Evolutionary conservation across 2,113 vertebrate species (phyloP).

Genomic region (Pygoscelis adeliae): DNA sequence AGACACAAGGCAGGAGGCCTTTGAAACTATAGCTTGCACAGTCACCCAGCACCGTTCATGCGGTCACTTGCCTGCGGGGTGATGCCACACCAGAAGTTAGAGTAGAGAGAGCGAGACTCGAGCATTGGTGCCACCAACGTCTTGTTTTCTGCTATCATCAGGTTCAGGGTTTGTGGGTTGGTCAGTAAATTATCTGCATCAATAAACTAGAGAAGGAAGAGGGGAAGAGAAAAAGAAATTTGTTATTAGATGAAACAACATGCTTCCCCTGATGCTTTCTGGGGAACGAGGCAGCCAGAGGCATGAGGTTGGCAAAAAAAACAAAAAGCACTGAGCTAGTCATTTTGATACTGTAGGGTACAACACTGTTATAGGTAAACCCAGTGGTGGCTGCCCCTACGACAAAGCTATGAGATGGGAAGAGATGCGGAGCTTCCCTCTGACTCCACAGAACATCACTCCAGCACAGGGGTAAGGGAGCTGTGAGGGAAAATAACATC

Average conservation of each 20-base stretch:
- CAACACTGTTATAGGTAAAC: background rate
- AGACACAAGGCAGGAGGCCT: background rate
- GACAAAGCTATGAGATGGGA: background rate
- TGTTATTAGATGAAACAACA: background rate
- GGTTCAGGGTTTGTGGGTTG: constrained; percentile 86
- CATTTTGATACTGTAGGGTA: background rate
- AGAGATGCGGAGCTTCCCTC: background rate
- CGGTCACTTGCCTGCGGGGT: constrained; percentile 87
- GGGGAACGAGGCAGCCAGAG: background rate
- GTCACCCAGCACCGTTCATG: accelerated
- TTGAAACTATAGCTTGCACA: background rate
- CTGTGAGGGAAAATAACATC: background rate
- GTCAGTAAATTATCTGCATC: constrained; percentile 95
- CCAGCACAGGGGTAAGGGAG: background rate
- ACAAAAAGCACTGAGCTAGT: background rate
- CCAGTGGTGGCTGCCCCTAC: too few relatives aligned
- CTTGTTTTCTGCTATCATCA: constrained; percentile 93
- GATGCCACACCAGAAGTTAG: constrained; percentile 98
- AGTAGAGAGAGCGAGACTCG: constrained; percentile 93
- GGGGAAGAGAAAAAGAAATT: background rate
- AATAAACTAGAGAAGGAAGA: constrained; percentile 78
- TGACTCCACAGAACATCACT: background rate
- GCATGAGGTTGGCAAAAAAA: background rate
- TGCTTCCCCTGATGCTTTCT: background rate
- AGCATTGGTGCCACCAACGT: constrained; percentile 94